Percentiles rank a stretch among this genome's conserved stretches.
Evolutionary conservation across 2,113 vertebrate genomes (phyloP).

Genomic region (Sterna hirundo): DNA sequence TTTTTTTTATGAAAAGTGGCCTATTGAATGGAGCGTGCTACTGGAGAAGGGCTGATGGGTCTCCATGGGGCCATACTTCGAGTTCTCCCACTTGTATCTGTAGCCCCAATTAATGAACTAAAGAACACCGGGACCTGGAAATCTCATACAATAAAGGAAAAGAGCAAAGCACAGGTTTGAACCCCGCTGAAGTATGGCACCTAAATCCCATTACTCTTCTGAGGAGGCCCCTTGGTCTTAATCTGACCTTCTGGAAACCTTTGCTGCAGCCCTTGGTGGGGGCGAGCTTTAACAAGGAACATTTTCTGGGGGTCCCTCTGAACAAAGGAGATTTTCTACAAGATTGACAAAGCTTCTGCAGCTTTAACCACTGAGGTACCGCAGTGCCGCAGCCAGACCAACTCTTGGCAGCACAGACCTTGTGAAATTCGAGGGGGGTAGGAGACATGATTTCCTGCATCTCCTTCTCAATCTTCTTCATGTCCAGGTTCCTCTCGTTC

Average conservation of each 20-base stretch:
- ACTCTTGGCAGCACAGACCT: constrained; percentile 72
- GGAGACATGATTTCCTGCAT: constrained; percentile 77
- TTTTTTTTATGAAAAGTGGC: neutral
- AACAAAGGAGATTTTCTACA: neutral
- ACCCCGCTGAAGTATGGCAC: neutral
- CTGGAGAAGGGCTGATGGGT: neutral
- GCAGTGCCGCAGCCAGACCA: neutral
- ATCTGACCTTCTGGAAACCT: neutral
- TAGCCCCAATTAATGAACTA: neutral
- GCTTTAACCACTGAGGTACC: neutral
- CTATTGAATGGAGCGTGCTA: neutral
- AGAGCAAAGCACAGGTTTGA: neutral
- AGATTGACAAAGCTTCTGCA: neutral
- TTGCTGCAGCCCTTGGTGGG: neutral
- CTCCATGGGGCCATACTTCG: neutral
- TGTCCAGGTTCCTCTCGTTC: constrained; percentile 68
- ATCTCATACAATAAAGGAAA: neutral
- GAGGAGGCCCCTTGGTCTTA: neutral
- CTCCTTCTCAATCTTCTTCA: constrained; percentile 69
- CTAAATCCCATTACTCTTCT: neutral
- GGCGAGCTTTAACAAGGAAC: neutral
- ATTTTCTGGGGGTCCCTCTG: neutral
- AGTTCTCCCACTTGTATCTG: neutral
- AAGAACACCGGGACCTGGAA: neutral
- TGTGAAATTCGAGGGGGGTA: constrained; percentile 84